These are phyloP conservation scores for Diloba caeruleocephala DNA, from an alignment of 2,888 invertebrate species.

Conservation along the genomic window DNA sequence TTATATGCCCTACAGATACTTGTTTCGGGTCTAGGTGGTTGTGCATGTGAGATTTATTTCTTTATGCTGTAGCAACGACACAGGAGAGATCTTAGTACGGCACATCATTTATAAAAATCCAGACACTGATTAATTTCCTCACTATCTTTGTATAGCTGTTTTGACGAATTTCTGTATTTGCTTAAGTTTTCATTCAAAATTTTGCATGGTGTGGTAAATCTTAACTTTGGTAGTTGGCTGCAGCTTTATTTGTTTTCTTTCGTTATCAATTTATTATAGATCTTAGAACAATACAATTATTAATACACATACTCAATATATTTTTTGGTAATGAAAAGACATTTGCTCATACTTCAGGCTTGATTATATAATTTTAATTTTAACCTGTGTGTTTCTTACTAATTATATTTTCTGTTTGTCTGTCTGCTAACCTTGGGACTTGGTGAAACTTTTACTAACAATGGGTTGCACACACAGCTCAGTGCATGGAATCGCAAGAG, in stretches of 20 bases:
- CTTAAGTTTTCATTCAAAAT: not conserved
- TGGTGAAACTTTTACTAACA: slow-evolving; percentile 72
- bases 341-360: not conserved
- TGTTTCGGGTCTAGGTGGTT: too few relatives aligned
- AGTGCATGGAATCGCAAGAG: slow-evolving; percentile 93
- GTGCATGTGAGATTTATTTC: too few relatives aligned
- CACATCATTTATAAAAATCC: not conserved
- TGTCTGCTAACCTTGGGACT: slow-evolving; percentile 18
- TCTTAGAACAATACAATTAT: too few relatives aligned
- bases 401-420: slow-evolving; percentile 8
- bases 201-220: slow-evolving; percentile 20
- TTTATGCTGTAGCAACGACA: too few relatives aligned
- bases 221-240: not conserved
- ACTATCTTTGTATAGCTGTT: not conserved
- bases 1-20: too few relatives aligned
- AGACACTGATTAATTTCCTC: too few relatives aligned
- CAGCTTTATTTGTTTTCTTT: slow-evolving; percentile 1
- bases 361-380: not conserved
- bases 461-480: slow-evolving; percentile 88
- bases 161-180: not conserved
- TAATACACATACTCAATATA: too few relatives aligned
- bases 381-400: not conserved
- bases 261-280: too few relatives aligned
- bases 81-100: too few relatives aligned
- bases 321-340: not conserved